Evolutionary conservation across 2,113 vertebrate species (phyloP).

Genomic region (Neomonachus schauinslandi): DNA sequence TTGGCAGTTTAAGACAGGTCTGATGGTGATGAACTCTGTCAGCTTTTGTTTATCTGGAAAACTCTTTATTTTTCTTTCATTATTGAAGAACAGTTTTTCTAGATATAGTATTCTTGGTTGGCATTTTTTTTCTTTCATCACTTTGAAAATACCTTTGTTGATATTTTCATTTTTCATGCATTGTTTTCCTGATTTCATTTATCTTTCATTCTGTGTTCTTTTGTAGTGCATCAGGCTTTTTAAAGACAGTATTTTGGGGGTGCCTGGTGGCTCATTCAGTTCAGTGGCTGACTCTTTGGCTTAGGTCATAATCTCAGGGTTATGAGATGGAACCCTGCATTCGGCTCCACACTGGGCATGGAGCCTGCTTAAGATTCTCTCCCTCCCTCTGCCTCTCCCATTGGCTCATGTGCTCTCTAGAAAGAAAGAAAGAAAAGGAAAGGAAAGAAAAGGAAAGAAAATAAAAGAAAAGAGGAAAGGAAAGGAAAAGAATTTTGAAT

Average conservation of each 20-base stretch:
- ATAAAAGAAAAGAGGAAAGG: too few relatives aligned
- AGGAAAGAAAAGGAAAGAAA: too few relatives aligned
- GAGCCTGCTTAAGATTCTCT: not conserved
- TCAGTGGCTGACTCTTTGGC: not conserved
- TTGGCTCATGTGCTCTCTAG: not conserved
- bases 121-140: not conserved
- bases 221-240: not conserved
- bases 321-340: not conserved
- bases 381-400: not conserved
- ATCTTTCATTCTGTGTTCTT: not conserved
- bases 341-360: not conserved
- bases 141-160: not conserved
- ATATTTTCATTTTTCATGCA: not conserved
- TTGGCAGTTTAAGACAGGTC: not conserved
- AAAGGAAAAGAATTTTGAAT: not conserved
- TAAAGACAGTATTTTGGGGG: not conserved
- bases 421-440: too few relatives aligned
- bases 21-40: not conserved
- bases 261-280: not conserved
- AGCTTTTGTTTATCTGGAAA: not conserved
- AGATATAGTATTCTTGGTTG: not conserved
- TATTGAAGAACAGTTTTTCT: not conserved
- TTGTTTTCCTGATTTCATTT: not conserved
- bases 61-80: not conserved
- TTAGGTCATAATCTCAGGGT: not conserved